Base-by-base conservation (phyloP, 2,888 invertebrate genomes). In the Julus scandinavius region DNA sequence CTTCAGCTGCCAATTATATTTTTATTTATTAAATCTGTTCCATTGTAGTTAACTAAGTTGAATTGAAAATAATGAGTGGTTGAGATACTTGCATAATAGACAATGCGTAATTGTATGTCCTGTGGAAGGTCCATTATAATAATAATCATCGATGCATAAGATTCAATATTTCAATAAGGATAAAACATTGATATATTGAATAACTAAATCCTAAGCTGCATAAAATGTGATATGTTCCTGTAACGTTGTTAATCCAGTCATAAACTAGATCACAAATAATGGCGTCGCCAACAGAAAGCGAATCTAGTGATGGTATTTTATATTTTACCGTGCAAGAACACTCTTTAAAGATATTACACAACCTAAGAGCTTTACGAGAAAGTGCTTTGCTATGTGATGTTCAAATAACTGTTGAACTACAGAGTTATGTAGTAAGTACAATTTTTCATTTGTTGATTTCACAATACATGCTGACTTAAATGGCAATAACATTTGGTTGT, bases 391-490 rank as follows among this genome's bases (percentile, higher is more conserved):
- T 88, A 20, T 88, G 88, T 54, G 88, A 88, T 17, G 88, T 88
- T 54, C 58, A 20, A 15, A 88, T 88, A 49, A 88, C 20, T 85
- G 88, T 88, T 50, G 88, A 84, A 84, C 40, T 85, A 17, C 88
- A 85, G 40, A 40, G 88, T 54, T 88, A 85, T 40, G 41, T 85
- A 13, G 88, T 88, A n/a, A 88, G 88, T 80, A 38, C 17, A 17
- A 13, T 29, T 15, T 13, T 80, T 7, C 80, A 72, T 2, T 80
- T 13, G 15, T 29, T 13, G 3, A 80, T 80, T 38, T 29, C 6
- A 20, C 11, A 1, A 7, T 29, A 38, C 9, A 20, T 80, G 80
- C 4, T 20, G 13, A 1, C 63, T n/a, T 80, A 2, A 13, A 3
- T 20, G 45, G 11, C n/a, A 9, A 3, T 20, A 17, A 45, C n/a